Evolutionary conservation across 2,797 vertebrate species (phyloP), one percentile per base, ranked within the genome.

Genomic region (Spinus pinus): DNA sequence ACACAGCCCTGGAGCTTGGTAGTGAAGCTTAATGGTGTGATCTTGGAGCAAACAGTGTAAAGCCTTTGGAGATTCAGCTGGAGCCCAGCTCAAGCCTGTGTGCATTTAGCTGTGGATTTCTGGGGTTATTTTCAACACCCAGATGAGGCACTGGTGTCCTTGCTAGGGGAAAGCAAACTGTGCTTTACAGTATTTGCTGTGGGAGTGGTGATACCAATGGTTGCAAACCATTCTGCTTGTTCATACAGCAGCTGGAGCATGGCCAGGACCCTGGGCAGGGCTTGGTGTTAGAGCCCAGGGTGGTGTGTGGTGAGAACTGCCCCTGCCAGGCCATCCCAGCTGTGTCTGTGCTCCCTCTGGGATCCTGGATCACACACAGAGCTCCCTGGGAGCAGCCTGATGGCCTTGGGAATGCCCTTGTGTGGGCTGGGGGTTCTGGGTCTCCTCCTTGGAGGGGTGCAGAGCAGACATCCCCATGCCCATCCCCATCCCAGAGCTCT

Each of bases 381-480:
- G 50, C n/a, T 65, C 67, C 30, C 7, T 5, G 33, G 54, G 42
- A 42, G 7, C 28, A 75, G 44, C 69, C 33, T 27, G 21, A 2
- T 58, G 70, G 51, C 53, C 21, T 41, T 12, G 57, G 56, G 4
- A 2, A 3, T 33, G 21, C 16, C 42, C 8, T 57, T 4, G 8
- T 0, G 0, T 37, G 61, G 47, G 53, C 19, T 6, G 16, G 35
- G 7, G 3, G 6, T 9, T 41, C 15, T 67, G 54, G 8, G 17
- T 50, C 49, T n/a, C 13, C 41, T 60, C 47, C 37, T 17, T 39
- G 77, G 42, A 50, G 21, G 15, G n/a, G 14, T 3, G 25, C 16
- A 22, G n/a, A 60, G 37, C 35, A 60, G 46, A 54, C 24, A 14
- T 58, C 23, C 37, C 44, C 4, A 10, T 19, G 30, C 58, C 44